These are phyloP conservation scores for Gobio occitaniae DNA, from an alignment of 2,797 vertebrate species.

Conservation along the genomic window DNA sequence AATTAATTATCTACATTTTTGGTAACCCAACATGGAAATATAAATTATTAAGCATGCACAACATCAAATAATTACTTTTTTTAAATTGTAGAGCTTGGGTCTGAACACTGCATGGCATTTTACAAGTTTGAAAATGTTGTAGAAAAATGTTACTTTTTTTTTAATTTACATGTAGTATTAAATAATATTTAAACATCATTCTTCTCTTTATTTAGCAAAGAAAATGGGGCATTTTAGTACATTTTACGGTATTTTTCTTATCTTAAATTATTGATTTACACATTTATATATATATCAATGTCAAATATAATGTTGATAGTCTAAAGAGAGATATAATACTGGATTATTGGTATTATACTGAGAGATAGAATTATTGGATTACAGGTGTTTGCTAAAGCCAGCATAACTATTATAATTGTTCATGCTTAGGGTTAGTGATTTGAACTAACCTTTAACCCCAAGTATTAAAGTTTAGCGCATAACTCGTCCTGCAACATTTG, in stretches of 20 bases:
- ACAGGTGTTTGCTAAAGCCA: not conserved
- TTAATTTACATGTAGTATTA: too few relatives aligned
- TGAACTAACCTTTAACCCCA: not conserved
- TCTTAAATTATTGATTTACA: not conserved
- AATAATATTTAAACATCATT: not conserved
- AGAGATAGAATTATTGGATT: not conserved
- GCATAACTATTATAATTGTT: slow-evolving; percentile 7
- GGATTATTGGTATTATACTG: not conserved
- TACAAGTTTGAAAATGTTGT: not conserved
- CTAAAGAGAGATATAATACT: not conserved
- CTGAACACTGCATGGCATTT: not conserved
- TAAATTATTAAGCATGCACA: too few relatives aligned
- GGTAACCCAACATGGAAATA: not conserved
- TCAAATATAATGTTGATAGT: too few relatives aligned
- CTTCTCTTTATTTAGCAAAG: not conserved
- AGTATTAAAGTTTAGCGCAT: not conserved
- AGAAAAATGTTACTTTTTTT: not conserved
- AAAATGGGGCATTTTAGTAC: not conserved
- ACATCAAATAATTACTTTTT: not conserved
- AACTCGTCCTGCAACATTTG: not conserved
- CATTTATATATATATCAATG: too few relatives aligned
- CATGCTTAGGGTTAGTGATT: not conserved
- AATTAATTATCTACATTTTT: not conserved
- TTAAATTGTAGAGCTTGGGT: not conserved
- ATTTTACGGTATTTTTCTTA: not conserved